Conservation (phyloP, 2,113 vertebrate species). For the Aspidoscelis tigris region DNA sequence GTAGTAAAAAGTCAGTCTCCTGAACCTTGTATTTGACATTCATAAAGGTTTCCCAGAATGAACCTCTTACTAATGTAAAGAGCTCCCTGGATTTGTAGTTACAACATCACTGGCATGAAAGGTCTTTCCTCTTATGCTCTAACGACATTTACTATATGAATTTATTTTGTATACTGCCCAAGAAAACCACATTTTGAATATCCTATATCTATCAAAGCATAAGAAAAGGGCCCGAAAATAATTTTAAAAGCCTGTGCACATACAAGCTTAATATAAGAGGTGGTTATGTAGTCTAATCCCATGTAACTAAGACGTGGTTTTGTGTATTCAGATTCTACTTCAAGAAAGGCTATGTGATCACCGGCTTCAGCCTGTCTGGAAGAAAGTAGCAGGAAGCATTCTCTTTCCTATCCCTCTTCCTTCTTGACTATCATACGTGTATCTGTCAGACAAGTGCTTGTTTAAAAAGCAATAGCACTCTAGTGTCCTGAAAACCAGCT, state of each 20-base stretch:
- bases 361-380: constrained; percentile 38
- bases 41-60: neutral
- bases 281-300: neutral
- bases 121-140: neutral
- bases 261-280: constrained; percentile 1
- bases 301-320: constrained; percentile 40
- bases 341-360: neutral
- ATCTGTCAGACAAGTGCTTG: constrained; percentile 39
- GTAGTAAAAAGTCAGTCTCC: too few species aligned
- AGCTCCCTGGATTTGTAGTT: constrained; percentile 16
- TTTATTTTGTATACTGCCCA: constrained; percentile 21
- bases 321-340: neutral
- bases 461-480: constrained; percentile 7
- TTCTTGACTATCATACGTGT: neutral
- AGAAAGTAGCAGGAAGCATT: constrained; percentile 20
- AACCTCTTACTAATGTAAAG: constrained; percentile 35
- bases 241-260: neutral
- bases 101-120: constrained; percentile 9
- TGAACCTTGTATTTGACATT: too few species aligned
- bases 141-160: constrained; percentile 29
- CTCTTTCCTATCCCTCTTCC: neutral
- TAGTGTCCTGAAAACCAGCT: neutral
- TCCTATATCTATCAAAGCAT: constrained; percentile 39
- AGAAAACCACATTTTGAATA: neutral
- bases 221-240: neutral